phyloP scores from a whole-genome alignment of 2,888 invertebrate genomes.

The Lacanobia wlatinum region DNA sequence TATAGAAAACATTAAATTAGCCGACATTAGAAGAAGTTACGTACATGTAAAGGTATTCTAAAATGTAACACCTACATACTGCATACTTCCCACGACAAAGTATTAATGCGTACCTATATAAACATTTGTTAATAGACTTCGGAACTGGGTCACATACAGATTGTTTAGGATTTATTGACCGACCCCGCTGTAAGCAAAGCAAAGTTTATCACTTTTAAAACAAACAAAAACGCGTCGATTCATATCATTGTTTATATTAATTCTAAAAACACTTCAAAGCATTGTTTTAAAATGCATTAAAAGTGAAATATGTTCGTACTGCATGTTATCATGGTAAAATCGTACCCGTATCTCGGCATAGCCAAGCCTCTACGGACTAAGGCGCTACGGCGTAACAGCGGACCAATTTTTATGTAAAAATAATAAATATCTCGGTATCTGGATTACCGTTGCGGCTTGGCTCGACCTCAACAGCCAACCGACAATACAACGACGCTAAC shows the following conservation, averaged over 20 bases:
- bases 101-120: constrained; percentile 20
- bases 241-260: constrained; percentile 4
- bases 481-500: constrained; percentile 11
- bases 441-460: constrained; percentile 15
- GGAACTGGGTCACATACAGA: constrained; percentile 42
- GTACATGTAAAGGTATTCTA: too few relatives aligned
- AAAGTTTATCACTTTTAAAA: constrained; percentile 27
- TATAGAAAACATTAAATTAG: not conserved
- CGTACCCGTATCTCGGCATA: not conserved
- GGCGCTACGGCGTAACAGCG: constrained; percentile 28
- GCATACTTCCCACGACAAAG: constrained; percentile 6
- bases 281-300: constrained; percentile 2
- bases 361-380: not conserved
- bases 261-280: not conserved
- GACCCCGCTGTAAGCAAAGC: constrained; percentile 2
- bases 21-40: not conserved
- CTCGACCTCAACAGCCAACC: constrained; percentile 12
- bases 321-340: constrained; percentile 12
- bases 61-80: not conserved
- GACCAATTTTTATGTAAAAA: constrained; percentile 26
- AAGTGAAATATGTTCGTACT: not conserved
- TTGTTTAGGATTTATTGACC: constrained; percentile 54
- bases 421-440: constrained; percentile 23
- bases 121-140: constrained; percentile 39
- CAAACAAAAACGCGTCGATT: constrained; percentile 12